Evolutionary conservation across 2,797 vertebrate species (phyloP), one percentile per base, ranked within the genome.

Genomic region (Cheirogaleus major): DNA sequence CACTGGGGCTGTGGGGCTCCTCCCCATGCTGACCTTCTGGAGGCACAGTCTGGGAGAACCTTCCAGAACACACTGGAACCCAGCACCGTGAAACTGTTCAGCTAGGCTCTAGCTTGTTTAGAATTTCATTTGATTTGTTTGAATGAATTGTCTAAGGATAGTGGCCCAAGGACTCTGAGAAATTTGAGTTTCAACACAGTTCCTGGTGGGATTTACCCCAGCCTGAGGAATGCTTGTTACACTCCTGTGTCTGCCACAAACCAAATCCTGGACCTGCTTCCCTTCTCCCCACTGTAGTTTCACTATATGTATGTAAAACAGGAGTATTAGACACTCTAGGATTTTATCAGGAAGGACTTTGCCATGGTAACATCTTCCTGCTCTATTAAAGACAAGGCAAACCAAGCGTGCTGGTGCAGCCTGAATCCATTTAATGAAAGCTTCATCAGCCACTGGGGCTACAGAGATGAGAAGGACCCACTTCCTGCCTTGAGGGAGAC

Each of bases 1-100:
- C 59, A 52, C 97, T 97, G 91, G 76, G 85, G 76, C 96, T 96
- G 52, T 97, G 95, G 73, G 84, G 59, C 48, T 88, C 85, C 76
- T 96, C 80, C 48, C 45, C 5, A 0, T 30, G 30, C n/a, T 0
- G 5, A 25, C 67, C 84, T 97, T 96, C 90, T 98, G 93, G 97
- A 97, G 97, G 87, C 87, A 63, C 70, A 88, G 76, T 35, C 67
- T 1, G 0, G 22, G 52, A 96, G 94, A 97, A 93, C 30, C 45
- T 95, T 96, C 91, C 80, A 91, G 97, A 97, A 89, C 17, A 73
- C 2, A 2, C 69, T 41, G 79, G 59, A 94, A 38, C 65, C 45
- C 10, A 27, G 85, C 43, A 91, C 43, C 0, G 5, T 67, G 73
- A 27, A 82, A 55, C 14, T 9, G 4, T 65, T 91, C 35, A 1